Percentiles rank a stretch among this genome's conserved stretches.
These are phyloP conservation scores for Bolborhynchus lineola DNA, from an alignment of 2,113 vertebrate species.

Conservation along the genomic window DNA sequence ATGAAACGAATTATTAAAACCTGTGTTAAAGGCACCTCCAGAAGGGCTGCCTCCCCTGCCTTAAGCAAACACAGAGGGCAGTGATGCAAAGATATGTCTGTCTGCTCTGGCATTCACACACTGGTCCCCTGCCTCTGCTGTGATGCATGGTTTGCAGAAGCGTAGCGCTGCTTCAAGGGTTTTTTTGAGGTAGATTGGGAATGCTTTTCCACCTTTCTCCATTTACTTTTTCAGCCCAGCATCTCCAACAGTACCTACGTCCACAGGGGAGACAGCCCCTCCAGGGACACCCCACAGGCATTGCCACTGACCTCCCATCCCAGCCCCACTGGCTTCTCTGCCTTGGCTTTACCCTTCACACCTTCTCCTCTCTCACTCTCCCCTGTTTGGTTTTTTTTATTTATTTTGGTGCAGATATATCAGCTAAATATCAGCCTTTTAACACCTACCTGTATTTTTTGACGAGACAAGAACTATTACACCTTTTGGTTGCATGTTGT, in stretches of 20 bases:
- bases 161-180: rapidly evolving
- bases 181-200: not conserved
- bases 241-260: not conserved
- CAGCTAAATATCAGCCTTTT: not conserved
- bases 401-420: rapidly evolving
- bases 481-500: not conserved
- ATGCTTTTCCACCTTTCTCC: not conserved
- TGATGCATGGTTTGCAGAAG: not conserved
- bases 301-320: not conserved
- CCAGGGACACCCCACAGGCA: not conserved
- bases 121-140: rapidly evolving
- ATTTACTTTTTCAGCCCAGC: not conserved
- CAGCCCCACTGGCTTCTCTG: not conserved
- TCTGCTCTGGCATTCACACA: not conserved
- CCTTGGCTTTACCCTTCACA: not conserved
- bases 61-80: not conserved
- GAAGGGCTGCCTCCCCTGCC: not conserved
- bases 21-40: not conserved
- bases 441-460: not conserved
- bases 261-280: not conserved
- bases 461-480: not conserved
- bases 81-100: not conserved
- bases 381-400: not conserved
- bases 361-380: not conserved
- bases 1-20: not conserved